Base-by-base conservation (phyloP, 53 echinoderm and acorn worm species). In the Astropecten irregularis region DNA sequence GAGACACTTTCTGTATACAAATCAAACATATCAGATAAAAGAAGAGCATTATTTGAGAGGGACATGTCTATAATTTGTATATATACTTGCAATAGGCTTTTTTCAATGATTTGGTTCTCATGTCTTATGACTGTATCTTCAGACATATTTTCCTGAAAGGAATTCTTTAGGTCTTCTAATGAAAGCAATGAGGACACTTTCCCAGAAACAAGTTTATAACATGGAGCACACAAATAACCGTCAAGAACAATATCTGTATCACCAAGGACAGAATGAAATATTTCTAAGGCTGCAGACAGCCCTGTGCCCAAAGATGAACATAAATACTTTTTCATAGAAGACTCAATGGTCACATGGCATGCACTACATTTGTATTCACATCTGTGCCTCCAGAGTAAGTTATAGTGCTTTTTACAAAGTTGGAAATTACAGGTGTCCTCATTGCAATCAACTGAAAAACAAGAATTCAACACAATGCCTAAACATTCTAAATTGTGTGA, bases 161-260 rank as follows among this genome's bases (percentile, higher is more conserved):
- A 72, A 9, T 6, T 70, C 49, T 29, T 70, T 31, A 70, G 39
- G 14, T 70, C 70, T 8, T 72, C 52, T 35, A 72, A 34, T 19
- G 72, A 72, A 34, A 25, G 14, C 20, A 72, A 26, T 53, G 72
- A 50, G 21, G 53, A 72, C 4, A 72, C 72, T 36, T 72, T 52
- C 35, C 54, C 54, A 72, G 36, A 72, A 52, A 72, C 51, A 32
- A 72, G 52, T 14, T 2, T 36, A 47, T 72, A 72, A n/a, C 72
- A 72, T 19, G 72, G 2, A 52, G 32, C 51, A 53, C 72, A 72
- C 23, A 72, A 35, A 52, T 72, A 72, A 20, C 72, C 72, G 16
- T 35, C 48, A 35, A 72, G 72, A 34, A 16, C 32, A 36, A 72
- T 6, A 53, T 48, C 31, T 26, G n/a, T 1, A 48, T 72, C 53